Conservation (phyloP, 2,888 invertebrate species). For the Mesoligia furuncula region DNA sequence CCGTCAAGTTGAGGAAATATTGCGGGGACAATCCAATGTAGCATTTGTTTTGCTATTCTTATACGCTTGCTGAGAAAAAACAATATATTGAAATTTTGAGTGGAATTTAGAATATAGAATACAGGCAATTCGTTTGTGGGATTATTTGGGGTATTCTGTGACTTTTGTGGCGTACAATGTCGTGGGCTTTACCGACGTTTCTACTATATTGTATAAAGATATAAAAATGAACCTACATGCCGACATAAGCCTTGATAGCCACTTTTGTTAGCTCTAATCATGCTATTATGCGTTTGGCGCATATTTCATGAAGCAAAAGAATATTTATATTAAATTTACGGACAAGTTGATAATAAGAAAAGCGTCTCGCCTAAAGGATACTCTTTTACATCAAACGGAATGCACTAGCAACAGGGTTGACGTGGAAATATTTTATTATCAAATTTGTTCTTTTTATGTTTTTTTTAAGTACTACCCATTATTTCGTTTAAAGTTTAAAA, state of each 20-base stretch:
- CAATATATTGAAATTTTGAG: not conserved
- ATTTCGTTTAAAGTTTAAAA: not conserved
- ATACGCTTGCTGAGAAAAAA: slow-evolving; percentile 32
- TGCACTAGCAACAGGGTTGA: slow-evolving; percentile 82
- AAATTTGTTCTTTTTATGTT: not conserved
- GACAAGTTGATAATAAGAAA: slow-evolving; percentile 83
- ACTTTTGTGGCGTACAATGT: not conserved
- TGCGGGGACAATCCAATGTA: slow-evolving; percentile 44
- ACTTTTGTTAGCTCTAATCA: slow-evolving; percentile 24
- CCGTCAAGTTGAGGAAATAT: slow-evolving; percentile 51
- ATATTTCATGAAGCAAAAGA: slow-evolving; percentile 60
- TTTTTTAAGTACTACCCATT: not conserved
- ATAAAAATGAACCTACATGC: not conserved
- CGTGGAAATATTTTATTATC: slow-evolving; percentile 23
- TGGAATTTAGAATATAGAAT: slow-evolving; percentile 2
- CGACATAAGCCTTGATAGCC: slow-evolving; percentile 1
- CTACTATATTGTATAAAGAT: not conserved
- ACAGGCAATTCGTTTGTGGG: not conserved
- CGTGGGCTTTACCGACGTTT: not conserved
- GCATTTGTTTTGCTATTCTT: slow-evolving; percentile 41
- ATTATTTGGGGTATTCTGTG: not conserved
- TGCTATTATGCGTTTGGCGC: slow-evolving; percentile 41
- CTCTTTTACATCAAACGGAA: slow-evolving; percentile 85
- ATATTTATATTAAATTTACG: slow-evolving; percentile 76
- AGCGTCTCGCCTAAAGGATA: slow-evolving; percentile 81